Evolutionary conservation across 2,797 vertebrate genomes (phyloP).

Genomic region (Dendrocincla fuliginosa): DNA sequence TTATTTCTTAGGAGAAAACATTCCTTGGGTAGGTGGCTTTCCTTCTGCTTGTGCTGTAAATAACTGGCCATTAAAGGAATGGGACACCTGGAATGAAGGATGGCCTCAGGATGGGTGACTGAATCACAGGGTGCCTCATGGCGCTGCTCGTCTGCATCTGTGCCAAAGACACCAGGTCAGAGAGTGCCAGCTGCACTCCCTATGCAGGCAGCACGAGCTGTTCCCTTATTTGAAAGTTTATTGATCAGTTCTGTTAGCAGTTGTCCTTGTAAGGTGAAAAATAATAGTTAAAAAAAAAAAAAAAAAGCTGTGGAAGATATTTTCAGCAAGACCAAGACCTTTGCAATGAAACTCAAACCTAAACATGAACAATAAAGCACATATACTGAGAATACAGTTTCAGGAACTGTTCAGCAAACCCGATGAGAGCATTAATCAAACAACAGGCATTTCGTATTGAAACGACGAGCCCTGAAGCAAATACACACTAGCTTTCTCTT

Average conservation of each 20-base stretch:
- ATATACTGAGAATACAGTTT: background rate
- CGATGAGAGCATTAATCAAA: background rate
- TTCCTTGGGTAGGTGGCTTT: background rate
- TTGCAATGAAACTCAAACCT: background rate
- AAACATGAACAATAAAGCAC: background rate
- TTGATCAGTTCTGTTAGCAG: background rate
- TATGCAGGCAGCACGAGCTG: background rate
- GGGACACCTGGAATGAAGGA: background rate
- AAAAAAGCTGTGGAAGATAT: background rate
- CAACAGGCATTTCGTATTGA: background rate
- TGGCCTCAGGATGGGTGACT: background rate
- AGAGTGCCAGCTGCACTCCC: background rate
- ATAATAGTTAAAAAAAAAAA: background rate
- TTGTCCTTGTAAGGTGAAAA: background rate
- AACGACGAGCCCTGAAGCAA: background rate
- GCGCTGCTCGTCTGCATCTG: background rate
- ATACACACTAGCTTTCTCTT: background rate
- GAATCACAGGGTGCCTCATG: background rate
- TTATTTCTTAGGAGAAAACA: background rate
- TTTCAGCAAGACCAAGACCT: background rate
- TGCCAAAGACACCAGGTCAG: background rate
- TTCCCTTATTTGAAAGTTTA: background rate
- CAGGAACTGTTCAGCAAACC: background rate
- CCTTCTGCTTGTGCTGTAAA: background rate
- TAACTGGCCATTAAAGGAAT: rapidly evolving